Conservation (phyloP, 64 coral and sea anemone species). For the Hydrozoanthus tunicans region DNA sequence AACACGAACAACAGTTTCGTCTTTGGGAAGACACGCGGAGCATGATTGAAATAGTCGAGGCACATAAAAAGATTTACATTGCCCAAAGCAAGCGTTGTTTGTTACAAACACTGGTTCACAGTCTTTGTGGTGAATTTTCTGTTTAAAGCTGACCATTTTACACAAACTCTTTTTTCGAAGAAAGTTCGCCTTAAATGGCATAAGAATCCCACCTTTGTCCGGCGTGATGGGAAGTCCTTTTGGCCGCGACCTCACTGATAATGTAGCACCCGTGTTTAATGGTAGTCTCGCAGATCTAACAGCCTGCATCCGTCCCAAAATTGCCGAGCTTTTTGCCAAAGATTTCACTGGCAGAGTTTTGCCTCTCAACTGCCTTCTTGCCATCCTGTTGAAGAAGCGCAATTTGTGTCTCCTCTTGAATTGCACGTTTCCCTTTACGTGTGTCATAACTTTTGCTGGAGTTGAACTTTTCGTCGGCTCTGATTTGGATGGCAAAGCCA, state of each 20-base stretch:
- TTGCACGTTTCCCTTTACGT: neutral
- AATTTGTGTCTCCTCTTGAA: neutral
- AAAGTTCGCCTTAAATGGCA: constrained; percentile 26
- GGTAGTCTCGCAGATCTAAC: neutral
- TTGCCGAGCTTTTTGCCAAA: neutral
- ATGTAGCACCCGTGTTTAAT: neutral
- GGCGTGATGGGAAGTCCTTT: constrained; percentile 3
- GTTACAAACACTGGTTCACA: constrained; percentile 1
- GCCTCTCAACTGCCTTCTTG: neutral
- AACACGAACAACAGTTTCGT: neutral
- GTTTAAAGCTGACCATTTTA: constrained; percentile 27
- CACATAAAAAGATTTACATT: constrained; percentile 17
- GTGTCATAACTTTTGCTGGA: neutral
- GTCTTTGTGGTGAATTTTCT: constrained; percentile 38
- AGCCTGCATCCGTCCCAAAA: neutral
- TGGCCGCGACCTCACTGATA: neutral
- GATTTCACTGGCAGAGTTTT: neutral
- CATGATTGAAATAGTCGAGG: constrained; percentile 7
- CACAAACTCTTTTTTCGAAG: constrained; percentile 14
- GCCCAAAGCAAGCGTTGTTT: constrained; percentile 35
- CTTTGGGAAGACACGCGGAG: neutral
- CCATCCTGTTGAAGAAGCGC: neutral
- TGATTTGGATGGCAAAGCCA: too few species aligned
- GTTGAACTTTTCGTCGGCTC: too few species aligned
- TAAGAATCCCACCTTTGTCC: constrained; percentile 17